Percentiles rank a stretch among this genome's conserved stretches.
These are phyloP conservation scores for Ceyx cyanopectus DNA, from an alignment of 2,113 vertebrate species.

Conservation along the genomic window DNA sequence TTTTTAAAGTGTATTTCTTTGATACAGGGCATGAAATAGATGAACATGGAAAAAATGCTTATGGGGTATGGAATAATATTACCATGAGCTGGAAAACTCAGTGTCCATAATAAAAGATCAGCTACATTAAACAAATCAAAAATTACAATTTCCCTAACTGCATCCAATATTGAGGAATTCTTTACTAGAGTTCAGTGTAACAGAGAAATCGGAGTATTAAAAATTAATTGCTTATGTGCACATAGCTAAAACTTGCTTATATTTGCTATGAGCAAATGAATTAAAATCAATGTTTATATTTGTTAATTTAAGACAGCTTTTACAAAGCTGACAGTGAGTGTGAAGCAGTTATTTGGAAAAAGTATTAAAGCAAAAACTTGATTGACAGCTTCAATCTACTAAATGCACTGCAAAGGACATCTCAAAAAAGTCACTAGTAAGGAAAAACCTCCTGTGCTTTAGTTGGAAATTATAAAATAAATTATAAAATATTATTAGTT, in stretches of 20 bases:
- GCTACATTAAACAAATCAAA: neutral
- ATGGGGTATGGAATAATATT: neutral
- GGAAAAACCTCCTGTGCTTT: neutral
- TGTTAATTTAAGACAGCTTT: neutral
- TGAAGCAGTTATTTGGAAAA: neutral
- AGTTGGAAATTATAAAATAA: neutral
- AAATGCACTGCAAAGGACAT: neutral
- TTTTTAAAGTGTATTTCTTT: neutral
- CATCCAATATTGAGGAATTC: neutral
- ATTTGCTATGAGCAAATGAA: neutral
- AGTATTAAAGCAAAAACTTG: neutral
- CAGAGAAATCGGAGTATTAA: neutral
- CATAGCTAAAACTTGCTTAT: neutral
- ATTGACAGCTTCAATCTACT: neutral
- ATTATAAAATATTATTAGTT: neutral
- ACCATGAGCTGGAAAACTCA: neutral
- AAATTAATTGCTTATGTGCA: neutral
- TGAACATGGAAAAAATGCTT: conserved; percentile 23
- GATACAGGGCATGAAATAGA: neutral
- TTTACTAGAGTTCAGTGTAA: neutral
- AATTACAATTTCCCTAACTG: neutral
- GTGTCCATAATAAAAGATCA: neutral
- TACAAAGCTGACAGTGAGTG: neutral
- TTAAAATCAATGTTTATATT: neutral
- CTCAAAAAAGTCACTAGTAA: neutral